Evolutionary conservation across 2,797 vertebrate species (phyloP), one percentile per base, ranked within the genome.

Genomic region (Tolypeutes matacus): DNA sequence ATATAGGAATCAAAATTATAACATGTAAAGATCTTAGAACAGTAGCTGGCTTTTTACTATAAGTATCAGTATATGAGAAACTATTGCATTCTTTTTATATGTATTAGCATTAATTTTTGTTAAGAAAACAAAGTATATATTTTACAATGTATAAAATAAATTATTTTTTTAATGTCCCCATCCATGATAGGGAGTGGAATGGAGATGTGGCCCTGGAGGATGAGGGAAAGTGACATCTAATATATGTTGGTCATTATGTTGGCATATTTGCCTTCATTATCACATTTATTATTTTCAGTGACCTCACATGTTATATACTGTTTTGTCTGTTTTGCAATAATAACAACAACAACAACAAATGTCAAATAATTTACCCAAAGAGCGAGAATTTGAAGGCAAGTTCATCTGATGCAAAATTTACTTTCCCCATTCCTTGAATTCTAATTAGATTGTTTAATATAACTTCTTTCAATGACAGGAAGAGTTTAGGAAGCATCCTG

Each of bases 401-500:
- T 58, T 95, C 62, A 49, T 65, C 39, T 72, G 39, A 67, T 46
- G 86, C n/a, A 51, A 76, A 90, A 78, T 4, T 81, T 29, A 39
- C 36, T 82, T 77, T 82, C 29, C 39, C 49, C 69, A 31, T 94
- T 92, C 80, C 80, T 86, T 29, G 17, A 73, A 34, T 85, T 84
- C 60, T 93, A 58, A 60, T 46, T 49, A 83, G 64, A 83, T 10
- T 64, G 73, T n/a, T 87, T 90, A 84, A 65, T 75, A 76, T 83
- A 34, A 25, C 73, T 76, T 91, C 62, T 60, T 86, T 34, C 49
- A 70, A 34, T 67, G 82, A 83, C 62, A 89, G 70, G 82, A 96
- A 90, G 60, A 67, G 17, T 60, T 42, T 84, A 91, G 94, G 89
- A 95, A 95, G 76, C 94, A 85, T 78, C 67, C 76, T 89, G 93